phyloP scores from a whole-genome alignment of 2,113 vertebrate species.

The Bagarius yarrelli region DNA sequence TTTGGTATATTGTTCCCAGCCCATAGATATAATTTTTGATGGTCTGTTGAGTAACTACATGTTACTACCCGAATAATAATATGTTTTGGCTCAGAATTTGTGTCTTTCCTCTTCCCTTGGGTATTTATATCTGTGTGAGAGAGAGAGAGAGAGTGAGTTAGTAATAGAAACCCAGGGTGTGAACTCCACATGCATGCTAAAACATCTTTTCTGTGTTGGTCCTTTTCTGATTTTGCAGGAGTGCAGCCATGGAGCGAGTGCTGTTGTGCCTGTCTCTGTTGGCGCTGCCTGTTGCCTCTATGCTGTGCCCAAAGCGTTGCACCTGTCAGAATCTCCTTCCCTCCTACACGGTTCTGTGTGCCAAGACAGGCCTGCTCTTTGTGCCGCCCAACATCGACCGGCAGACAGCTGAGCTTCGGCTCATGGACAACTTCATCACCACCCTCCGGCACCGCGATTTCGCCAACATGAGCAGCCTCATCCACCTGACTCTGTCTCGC shows the following conservation, averaged over 20 bases:
- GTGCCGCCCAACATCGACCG: conserved; percentile 79
- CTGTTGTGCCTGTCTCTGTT: conserved; percentile 57
- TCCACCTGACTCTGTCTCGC: conserved; percentile 78
- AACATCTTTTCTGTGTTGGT: conserved; percentile 30
- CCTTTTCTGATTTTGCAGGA: conserved; percentile 47
- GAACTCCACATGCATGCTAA: conserved; percentile 36
- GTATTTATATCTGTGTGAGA: neutral
- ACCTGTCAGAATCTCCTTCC: conserved; percentile 81
- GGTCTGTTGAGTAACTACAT: neutral
- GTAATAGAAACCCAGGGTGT: conserved; percentile 15
- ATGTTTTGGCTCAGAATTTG: neutral
- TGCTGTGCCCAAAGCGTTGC: conserved; percentile 80
- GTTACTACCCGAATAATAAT: neutral
- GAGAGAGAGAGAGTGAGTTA: neutral
- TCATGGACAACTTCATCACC: conserved; percentile 84
- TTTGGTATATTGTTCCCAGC: neutral
- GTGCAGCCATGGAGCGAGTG: conserved; percentile 57
- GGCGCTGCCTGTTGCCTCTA: conserved; percentile 56
- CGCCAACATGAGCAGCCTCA: conserved; percentile 82
- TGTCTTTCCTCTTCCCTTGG: neutral
- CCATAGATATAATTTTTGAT: neutral
- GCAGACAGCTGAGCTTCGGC: conserved; percentile 77
- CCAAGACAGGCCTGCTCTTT: conserved; percentile 80
- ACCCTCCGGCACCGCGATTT: conserved; percentile 78
- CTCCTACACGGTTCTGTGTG: conserved; percentile 79